Base-by-base conservation (phyloP, 2,797 vertebrate genomes). In the Nannoperca obscura region DNA sequence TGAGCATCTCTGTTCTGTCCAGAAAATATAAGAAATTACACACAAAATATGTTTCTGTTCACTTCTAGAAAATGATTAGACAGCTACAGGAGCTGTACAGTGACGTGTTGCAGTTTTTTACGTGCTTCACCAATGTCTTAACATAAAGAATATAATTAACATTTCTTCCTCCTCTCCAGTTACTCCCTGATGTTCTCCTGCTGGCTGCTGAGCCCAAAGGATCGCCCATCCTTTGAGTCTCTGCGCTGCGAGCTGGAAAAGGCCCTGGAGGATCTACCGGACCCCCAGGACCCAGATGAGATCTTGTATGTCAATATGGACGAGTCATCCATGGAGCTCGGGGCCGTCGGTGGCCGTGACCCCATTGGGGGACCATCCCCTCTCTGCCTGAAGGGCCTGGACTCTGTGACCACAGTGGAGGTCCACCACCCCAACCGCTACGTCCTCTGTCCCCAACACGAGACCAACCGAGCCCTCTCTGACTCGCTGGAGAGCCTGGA, bases 271-370 rank as follows among this genome's bases (percentile, higher is more conserved):
- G 95, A 96, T 24, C 95, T 98, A 49, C 97, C 97, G 0, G 95
- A 95, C 34, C 82, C 93, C 4, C 96, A 96, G 91, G 96, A 96
- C 74, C 95, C 97, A 0, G 96, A 97, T 0, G 97, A 97, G 94
- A 97, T 97, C 90, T 94, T 98, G 24, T 98, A 98, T 5, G 97
- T 98, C 87, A 98, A 98, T 92, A 97, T 98, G 97, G 96, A 98
- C 30, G 96, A 97, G 71, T 95, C 95, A 0, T 82, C 93, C 3
- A 88, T 74, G 14, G 96, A 96, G 86, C 90, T 93, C 0, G 97
- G 97, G 6, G 97, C 97, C 0, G 95, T 96, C 0, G 97, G 97
- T 2, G 97, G 97, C 12, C 83, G 93, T 0, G 95, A 96, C 27
- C 91, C 93, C 1, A 54, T 58, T 0, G 74, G 79, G 3, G 85